Evolutionary conservation across 2,888 invertebrate species (phyloP), one percentile per base, ranked within the genome.

Genomic region (Sepioteuthis lessoniana): DNA sequence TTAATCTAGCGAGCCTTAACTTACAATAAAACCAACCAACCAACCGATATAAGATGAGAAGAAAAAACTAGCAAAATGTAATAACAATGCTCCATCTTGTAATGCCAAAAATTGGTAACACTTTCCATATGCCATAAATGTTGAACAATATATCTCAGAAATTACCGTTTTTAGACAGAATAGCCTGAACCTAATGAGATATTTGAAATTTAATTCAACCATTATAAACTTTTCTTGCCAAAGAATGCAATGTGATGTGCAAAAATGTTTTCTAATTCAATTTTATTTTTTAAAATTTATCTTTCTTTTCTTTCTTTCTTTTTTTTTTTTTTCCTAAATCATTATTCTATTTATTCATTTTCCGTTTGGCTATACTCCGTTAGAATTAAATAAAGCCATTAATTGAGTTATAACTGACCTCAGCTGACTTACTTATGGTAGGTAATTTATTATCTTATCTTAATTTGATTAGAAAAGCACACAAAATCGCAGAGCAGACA

Each of bases 391-490:
- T 76, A 76, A 76, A 76, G n/a, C 76, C 76, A 16, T 76, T 76
- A 76, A 76, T 76, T 76, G 5, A 16, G 16, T 76, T 76, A 76
- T 76, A 76, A 76, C 76, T 76, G 76, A 76, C 76, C 76, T 76
- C 76, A 76, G 76, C 76, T 76, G 76, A 76, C 76, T 76, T n/a
- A 76, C n/a, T 76, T 76, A 76, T 76, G 2, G 76, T 76, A 76
- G 76, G 76, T 76, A 76, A 76, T 76, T 76, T 76, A 76, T 35
- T 76, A 76, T n/a, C 76, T 76, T 76, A 76, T 76, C 76, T 76
- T 76, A 76, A 76, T 35, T 76, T 76, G 76, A 76, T 76, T 35
- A 76, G n/a, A 35, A 76, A 76, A n/a, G 35, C 76, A 16, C 35
- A 25, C 76, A 8, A 42, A 42, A 76, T n/a, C 76, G n/a, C n/a